Percentiles rank a stretch among this genome's conserved stretches.
phyloP scores from a whole-genome alignment of 2,888 invertebrate species.

The Agelastica alni region DNA sequence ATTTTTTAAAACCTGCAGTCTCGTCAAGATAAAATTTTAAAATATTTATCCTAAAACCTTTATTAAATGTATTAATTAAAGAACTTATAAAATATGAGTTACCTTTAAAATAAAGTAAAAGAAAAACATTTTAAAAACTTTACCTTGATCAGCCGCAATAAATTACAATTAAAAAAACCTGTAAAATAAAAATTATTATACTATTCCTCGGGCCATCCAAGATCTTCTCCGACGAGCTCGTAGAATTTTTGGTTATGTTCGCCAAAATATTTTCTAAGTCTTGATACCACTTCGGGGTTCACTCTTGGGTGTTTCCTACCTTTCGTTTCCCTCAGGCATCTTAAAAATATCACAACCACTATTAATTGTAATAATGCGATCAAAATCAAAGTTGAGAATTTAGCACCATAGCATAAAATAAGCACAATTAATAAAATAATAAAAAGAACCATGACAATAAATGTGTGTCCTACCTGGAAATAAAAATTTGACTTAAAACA shows the following conservation, averaged over 20 bases:
- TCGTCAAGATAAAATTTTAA: neutral
- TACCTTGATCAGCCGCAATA: slow-evolving; percentile 2
- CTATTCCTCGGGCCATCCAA: slow-evolving; percentile 92
- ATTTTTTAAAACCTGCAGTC: neutral
- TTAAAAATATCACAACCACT: slow-evolving; percentile 5
- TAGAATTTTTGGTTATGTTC: slow-evolving; percentile 93
- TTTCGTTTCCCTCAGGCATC: slow-evolving; percentile 79
- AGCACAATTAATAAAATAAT: too few relatives aligned
- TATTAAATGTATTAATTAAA: neutral
- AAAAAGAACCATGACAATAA: too few relatives aligned
- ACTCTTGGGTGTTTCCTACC: slow-evolving; percentile 84
- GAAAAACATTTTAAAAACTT: neutral
- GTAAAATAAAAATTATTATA: too few relatives aligned
- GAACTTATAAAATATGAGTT: too few relatives aligned
- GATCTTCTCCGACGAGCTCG: slow-evolving; percentile 88
- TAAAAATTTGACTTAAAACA: too few relatives aligned
- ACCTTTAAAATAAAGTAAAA: neutral
- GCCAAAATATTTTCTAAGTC: slow-evolving; percentile 82
- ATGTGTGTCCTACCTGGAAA: too few relatives aligned
- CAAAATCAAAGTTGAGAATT: too few relatives aligned
- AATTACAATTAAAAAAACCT: too few relatives aligned
- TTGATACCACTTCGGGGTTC: slow-evolving; percentile 76
- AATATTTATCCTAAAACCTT: neutral
- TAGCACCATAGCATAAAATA: too few relatives aligned
- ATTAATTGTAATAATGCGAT: too few relatives aligned